phyloP scores from a whole-genome alignment of 2,113 vertebrate genomes.

The Daboia siamensis region DNA sequence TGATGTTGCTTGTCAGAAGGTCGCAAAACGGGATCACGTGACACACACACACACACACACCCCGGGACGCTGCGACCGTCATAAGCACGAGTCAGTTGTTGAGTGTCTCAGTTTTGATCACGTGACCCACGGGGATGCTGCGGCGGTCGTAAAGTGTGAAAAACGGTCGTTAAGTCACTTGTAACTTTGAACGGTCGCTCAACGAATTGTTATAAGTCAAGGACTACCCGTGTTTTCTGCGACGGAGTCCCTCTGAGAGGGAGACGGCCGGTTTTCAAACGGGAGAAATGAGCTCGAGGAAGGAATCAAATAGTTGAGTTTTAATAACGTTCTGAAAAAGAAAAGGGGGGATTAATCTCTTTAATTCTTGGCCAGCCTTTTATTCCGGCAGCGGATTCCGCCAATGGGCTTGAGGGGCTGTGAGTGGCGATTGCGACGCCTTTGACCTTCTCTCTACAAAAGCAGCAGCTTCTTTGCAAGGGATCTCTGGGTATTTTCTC shows the following conservation, averaged over 20 bases:
- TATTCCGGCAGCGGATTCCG: neutral
- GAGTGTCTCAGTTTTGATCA: neutral
- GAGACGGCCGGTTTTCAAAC: no score
- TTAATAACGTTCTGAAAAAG: neutral
- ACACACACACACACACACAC: no score
- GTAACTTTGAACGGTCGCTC: neutral
- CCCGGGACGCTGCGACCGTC: no score
- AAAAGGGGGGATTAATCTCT: neutral
- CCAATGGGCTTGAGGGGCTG: neutral
- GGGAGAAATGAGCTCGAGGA: no score
- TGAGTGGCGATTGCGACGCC: rapidly evolving
- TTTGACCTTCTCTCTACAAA: neutral
- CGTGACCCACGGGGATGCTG: neutral
- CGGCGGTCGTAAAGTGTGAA: neutral
- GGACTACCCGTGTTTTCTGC: neutral
- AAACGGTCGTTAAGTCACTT: neutral
- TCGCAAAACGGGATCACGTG: no score
- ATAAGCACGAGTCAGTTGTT: no score
- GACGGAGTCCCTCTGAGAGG: neutral
- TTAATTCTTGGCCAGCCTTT: neutral
- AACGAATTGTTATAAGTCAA: neutral
- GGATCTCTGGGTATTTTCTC: neutral
- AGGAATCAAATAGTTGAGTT: neutral
- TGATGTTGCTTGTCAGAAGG: no score
- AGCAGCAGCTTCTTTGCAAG: neutral